These are phyloP conservation scores for Pteronura brasiliensis DNA, from an alignment of 2,113 vertebrate species.

Conservation along the genomic window DNA sequence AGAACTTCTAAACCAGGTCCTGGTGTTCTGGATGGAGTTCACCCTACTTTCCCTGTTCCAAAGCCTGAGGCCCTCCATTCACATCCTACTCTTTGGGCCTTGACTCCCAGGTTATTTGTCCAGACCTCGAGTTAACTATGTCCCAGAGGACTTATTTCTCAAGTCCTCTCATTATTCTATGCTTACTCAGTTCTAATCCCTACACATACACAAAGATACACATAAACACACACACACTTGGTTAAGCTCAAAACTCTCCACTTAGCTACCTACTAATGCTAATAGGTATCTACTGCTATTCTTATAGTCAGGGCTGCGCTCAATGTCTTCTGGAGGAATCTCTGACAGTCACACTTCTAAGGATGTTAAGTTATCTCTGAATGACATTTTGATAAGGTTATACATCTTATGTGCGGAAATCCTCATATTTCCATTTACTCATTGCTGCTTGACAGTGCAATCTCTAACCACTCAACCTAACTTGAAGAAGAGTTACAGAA, in stretches of 20 bases:
- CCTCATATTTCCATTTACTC: background rate
- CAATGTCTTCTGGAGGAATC: background rate
- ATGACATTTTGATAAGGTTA: background rate
- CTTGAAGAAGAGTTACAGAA: background rate
- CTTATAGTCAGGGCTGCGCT: background rate
- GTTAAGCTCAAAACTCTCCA: background rate
- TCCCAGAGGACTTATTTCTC: background rate
- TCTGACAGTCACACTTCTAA: background rate
- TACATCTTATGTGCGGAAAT: background rate
- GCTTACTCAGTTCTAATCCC: background rate
- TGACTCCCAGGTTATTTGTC: background rate
- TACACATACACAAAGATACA: background rate
- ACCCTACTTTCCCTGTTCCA: background rate
- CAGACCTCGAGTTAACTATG: background rate
- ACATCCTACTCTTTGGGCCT: background rate
- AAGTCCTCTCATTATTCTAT: background rate
- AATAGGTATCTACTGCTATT: background rate
- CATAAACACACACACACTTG: background rate
- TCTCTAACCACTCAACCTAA: background rate
- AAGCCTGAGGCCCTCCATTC: background rate
- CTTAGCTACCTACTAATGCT: background rate
- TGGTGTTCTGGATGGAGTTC: background rate
- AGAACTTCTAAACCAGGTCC: background rate
- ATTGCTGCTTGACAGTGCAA: background rate
- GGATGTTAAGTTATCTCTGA: background rate